These are phyloP conservation scores for Heterodera schachtii DNA, from an alignment of 1,140 invertebrate species.

Conservation along the genomic window DNA sequence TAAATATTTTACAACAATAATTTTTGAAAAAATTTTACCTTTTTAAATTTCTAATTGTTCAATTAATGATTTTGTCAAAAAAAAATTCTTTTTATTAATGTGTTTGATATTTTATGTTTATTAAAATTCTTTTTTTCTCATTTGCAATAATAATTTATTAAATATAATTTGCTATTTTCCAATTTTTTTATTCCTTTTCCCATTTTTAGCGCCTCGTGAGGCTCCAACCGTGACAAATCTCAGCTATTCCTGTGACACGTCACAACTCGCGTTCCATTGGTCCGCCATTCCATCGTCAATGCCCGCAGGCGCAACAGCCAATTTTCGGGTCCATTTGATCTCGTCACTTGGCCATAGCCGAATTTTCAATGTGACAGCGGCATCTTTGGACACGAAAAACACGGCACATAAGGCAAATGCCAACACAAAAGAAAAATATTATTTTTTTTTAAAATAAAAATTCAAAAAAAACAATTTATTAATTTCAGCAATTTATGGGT, in stretches of 20 bases:
- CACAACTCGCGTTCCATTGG: slow-evolving; percentile 25
- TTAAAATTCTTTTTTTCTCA: slow-evolving; percentile 23
- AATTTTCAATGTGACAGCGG: slow-evolving; percentile 13
- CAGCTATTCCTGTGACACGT: slow-evolving; percentile 44
- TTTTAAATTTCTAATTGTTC: too few relatives aligned
- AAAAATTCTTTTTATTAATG: too few relatives aligned
- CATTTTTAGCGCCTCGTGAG: slow-evolving; percentile 36
- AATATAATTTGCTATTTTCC: too few relatives aligned
- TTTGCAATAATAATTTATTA: too few relatives aligned
- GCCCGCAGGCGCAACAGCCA: slow-evolving; percentile 12
- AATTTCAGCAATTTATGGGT: not conserved
- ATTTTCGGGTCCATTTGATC: slow-evolving; percentile 38
- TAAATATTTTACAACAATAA: too few relatives aligned
- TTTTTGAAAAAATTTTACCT: too few relatives aligned
- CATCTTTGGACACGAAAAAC: not conserved
- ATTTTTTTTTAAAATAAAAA: not conserved
- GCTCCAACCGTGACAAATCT: slow-evolving; percentile 46
- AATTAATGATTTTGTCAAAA: not conserved
- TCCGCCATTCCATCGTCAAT: slow-evolving; percentile 27
- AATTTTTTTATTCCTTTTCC: not conserved
- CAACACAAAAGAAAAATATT: not conserved
- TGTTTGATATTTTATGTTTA: too few relatives aligned
- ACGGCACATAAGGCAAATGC: not conserved
- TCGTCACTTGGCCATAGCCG: slow-evolving; percentile 40
- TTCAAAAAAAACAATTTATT: not conserved